A percentile compares a stretch with the other conserved stretches of the same genome.
Conservation (phyloP, 1,140 invertebrate genomes). For the Diprion similis region DNA sequence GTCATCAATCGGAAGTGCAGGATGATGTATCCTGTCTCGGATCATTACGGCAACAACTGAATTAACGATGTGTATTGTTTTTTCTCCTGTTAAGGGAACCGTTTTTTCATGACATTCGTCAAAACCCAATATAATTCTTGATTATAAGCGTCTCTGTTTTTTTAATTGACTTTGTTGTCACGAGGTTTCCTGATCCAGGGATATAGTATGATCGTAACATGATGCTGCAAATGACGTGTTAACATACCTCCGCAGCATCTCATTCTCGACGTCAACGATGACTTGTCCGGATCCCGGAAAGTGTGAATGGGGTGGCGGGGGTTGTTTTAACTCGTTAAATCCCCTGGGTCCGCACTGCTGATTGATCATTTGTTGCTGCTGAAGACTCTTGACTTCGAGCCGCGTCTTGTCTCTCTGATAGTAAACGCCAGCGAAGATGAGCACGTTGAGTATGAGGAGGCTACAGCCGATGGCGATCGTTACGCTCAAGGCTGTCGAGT, state of each 20-base stretch:
- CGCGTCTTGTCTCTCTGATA: slow-evolving; percentile 85
- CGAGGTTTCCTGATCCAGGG: slow-evolving; percentile 53
- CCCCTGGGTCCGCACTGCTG: slow-evolving; percentile 63
- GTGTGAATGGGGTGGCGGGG: slow-evolving; percentile 52
- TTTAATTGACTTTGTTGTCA: slow-evolving; percentile 54
- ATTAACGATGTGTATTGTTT: too few relatives aligned
- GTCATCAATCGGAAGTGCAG: too few relatives aligned
- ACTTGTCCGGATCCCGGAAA: slow-evolving; percentile 61
- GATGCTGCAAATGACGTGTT: too few relatives aligned
- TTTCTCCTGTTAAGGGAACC: too few relatives aligned
- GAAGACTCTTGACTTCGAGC: slow-evolving; percentile 79
- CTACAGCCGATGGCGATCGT: slow-evolving; percentile 90
- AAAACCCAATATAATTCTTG: too few relatives aligned
- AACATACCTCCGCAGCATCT: slow-evolving; percentile 71
- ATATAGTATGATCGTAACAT: too few relatives aligned
- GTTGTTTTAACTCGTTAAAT: slow-evolving; percentile 57
- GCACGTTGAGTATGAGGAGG: slow-evolving; percentile 82
- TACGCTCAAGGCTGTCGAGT: slow-evolving; percentile 83
- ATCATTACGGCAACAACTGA: too few relatives aligned
- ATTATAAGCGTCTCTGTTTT: too few relatives aligned
- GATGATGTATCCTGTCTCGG: too few relatives aligned
- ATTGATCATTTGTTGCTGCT: slow-evolving; percentile 73
- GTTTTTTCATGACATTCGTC: too few relatives aligned
- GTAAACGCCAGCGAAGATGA: slow-evolving; percentile 87
- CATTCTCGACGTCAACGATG: slow-evolving; percentile 82